Evolutionary conservation across 2,797 vertebrate species (phyloP), one percentile per base, ranked within the genome.

Genomic region (Cirrhinus mrigala): DNA sequence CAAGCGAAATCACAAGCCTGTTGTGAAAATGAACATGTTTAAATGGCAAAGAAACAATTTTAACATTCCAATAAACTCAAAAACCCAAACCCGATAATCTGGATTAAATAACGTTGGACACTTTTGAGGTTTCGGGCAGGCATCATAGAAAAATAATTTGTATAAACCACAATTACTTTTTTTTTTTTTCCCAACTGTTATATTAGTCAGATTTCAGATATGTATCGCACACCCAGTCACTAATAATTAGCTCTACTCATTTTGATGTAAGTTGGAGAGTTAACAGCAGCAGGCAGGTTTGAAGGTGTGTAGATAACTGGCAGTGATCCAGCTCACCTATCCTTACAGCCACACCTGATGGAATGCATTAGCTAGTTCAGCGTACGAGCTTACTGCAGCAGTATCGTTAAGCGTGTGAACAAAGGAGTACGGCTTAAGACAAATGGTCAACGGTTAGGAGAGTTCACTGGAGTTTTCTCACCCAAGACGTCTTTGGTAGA

Each of bases 321-420:
- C 91, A 27, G 50, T 7, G 11, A 69, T 87, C 92, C 92, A 93
- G 88, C 91, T 86, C 93, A 94, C 93, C 93, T 94, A 92, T 93
- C 91, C 83, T 90, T 87, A 73, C 33, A 76, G 90, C 92, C 91
- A 90, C 91, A 92, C 93, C 93, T 93, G 92, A 89, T 78, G 86
- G 89, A 90, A 87, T 62, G 81, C 74, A 85, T 74, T 83, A 84
- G 90, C 87, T 74, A 56, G 73, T 83, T 18, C 60, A 70, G 79
- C 24, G 60, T 75, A 76, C 40, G 27, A 54, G 56, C 74, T 20
- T 52, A 46, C 86, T 81, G 79, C 40, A 50, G 82, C 76, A 73
- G 74, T 86, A 48, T 73, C 60, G 50, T 75, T 56, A 64, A 81
- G 77, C 58, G 48, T 81, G 85, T 46, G 81, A 76, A 81, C 75